A percentile compares a stretch with the other conserved stretches of the same genome.
These are phyloP conservation scores for Homarus gammarus DNA, from an alignment of 2,888 invertebrate species.

Conservation along the genomic window DNA sequence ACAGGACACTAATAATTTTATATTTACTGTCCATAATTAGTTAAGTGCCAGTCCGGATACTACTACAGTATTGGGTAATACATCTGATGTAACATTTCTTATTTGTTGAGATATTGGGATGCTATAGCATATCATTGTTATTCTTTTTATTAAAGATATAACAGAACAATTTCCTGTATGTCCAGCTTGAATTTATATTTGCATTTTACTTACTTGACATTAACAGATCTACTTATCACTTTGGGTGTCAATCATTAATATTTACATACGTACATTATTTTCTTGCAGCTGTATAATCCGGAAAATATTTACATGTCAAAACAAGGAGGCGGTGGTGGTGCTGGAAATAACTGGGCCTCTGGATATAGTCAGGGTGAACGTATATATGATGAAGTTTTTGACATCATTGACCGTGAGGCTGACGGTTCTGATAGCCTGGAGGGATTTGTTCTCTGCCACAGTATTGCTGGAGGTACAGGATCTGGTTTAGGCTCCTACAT, in stretches of 20 bases:
- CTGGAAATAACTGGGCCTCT: constrained; percentile 99
- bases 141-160: no score
- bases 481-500: constrained; percentile 99
- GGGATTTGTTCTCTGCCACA: constrained; percentile 99
- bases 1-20: no score
- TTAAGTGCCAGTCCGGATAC: no score
- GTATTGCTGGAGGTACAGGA: constrained; percentile 99
- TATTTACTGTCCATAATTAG: no score
- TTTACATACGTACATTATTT: not conserved
- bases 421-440: constrained; percentile 99
- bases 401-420: constrained; percentile 98
- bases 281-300: constrained; percentile 90
- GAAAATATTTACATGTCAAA: constrained; percentile 98
- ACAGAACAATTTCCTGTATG: no score
- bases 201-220: no score
- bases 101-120: no score
- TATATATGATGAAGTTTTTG: constrained; percentile 96
- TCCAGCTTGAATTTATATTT: no score
- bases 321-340: constrained; percentile 98
- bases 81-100: no score
- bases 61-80: no score
- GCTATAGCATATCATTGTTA: no score
- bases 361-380: constrained; percentile 96
- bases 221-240: no score
- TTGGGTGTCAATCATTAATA: not conserved